Conservation (phyloP, 2,797 vertebrate species). For the Chrysocyon brachyurus region DNA sequence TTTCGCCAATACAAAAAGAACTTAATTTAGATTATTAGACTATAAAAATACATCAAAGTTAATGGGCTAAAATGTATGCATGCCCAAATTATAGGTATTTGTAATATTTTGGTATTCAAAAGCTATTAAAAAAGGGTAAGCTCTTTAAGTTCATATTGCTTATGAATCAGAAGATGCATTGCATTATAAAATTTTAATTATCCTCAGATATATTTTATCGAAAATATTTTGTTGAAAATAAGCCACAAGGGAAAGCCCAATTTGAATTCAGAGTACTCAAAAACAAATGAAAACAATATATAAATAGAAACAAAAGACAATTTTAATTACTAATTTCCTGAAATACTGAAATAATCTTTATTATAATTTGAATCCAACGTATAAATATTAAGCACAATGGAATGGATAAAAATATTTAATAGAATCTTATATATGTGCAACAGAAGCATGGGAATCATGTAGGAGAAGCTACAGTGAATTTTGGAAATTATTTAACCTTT, state of each 20-base stretch:
- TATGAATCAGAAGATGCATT: slow-evolving; percentile 41
- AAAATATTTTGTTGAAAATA: slow-evolving; percentile 37
- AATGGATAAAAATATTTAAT: not conserved
- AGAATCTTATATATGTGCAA: not conserved
- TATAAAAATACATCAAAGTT: not conserved
- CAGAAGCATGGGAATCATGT: slow-evolving; percentile 17
- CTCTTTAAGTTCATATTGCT: slow-evolving; percentile 6
- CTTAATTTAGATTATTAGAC: not conserved
- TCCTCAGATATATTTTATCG: not conserved
- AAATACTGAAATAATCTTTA: slow-evolving; percentile 30
- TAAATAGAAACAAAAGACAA: slow-evolving; percentile 55
- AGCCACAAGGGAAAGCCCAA: not conserved
- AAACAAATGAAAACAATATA: slow-evolving; percentile 48
- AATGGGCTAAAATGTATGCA: not conserved
- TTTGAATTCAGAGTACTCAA: not conserved
- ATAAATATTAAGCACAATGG: slow-evolving; percentile 19
- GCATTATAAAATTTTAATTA: not conserved
- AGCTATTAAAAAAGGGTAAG: not conserved
- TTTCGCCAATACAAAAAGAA: not conserved
- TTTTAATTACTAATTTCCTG: slow-evolving; percentile 38
- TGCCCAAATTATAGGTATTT: not conserved
- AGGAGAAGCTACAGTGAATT: not conserved
- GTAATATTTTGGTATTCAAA: slow-evolving; percentile 38
- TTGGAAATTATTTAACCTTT: not conserved
- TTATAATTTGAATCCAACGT: not conserved